Evolutionary conservation across 2,113 vertebrate species (phyloP).

Genomic region (Atractosteus spatula): DNA sequence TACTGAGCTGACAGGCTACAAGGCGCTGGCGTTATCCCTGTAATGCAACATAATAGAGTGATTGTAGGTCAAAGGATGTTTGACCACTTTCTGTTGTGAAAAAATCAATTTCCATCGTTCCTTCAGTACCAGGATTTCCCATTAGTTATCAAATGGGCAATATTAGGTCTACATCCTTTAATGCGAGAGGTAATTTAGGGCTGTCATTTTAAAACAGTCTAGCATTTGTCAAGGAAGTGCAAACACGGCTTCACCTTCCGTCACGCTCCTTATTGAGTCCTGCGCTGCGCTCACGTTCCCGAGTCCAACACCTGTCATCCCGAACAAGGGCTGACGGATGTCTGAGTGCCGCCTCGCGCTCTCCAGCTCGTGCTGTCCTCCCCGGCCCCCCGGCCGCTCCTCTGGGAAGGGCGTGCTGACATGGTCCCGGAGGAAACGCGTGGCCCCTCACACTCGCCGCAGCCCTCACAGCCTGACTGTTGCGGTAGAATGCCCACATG

Average conservation of each 20-base stretch:
- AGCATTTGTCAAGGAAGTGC: slow-evolving; percentile 54
- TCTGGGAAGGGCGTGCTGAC: no score
- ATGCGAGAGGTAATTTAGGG: slow-evolving; percentile 49
- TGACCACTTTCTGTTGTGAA: slow-evolving; percentile 34
- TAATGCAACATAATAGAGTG: slow-evolving; percentile 46
- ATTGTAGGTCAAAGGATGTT: slow-evolving; percentile 44
- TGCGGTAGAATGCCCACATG: no score
- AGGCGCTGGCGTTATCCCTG: slow-evolving; percentile 40
- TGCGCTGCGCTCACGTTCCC: slow-evolving; percentile 44
- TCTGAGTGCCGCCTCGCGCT: slow-evolving; percentile 61
- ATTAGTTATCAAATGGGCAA: slow-evolving; percentile 34
- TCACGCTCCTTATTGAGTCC: slow-evolving; percentile 49
- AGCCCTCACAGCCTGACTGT: no score
- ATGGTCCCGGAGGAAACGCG: no score
- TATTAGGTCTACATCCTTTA: slow-evolving; percentile 31
- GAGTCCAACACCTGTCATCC: slow-evolving; percentile 66
- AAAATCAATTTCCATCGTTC: slow-evolving; percentile 43
- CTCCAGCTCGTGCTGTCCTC: slow-evolving; percentile 37
- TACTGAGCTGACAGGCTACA: slow-evolving; percentile 48
- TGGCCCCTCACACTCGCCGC: no score
- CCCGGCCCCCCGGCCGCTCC: slow-evolving; percentile 47
- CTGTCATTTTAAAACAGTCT: slow-evolving; percentile 60
- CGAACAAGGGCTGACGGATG: slow-evolving; percentile 64
- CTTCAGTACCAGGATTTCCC: slow-evolving; percentile 37
- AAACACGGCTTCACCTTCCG: slow-evolving; percentile 37